Evolutionary conservation across 2,113 vertebrate species (phyloP).

Genomic region (Anguilla japonica): DNA sequence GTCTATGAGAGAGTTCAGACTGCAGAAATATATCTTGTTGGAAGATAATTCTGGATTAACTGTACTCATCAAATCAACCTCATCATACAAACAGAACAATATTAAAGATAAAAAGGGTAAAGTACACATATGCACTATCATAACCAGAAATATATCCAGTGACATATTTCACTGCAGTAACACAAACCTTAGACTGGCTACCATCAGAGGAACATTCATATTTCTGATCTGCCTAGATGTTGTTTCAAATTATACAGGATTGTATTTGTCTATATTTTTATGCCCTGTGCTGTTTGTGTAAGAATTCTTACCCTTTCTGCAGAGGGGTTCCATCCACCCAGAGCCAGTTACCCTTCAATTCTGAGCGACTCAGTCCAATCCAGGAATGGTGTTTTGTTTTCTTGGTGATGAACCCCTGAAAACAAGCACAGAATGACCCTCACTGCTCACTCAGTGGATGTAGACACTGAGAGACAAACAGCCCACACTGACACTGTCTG

Average conservation of each 20-base stretch:
- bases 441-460: neutral
- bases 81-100: neutral
- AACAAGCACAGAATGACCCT: conserved; percentile 1
- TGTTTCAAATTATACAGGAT: too few relatives aligned
- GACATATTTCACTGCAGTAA: too few relatives aligned
- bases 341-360: neutral
- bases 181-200: too few relatives aligned
- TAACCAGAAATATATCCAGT: neutral
- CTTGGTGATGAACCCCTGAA: neutral
- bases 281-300: too few relatives aligned
- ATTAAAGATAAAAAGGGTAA: too few relatives aligned
- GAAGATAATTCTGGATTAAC: neutral
- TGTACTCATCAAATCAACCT: neutral
- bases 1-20: neutral
- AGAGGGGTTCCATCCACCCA: conserved; percentile 24
- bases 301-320: neutral
- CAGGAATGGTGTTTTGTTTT: neutral
- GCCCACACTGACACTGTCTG: neutral
- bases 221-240: neutral
- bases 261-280: too few relatives aligned
- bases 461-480: neutral
- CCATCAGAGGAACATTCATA: too few relatives aligned
- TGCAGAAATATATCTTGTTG: neutral
- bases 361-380: conserved; percentile 15
- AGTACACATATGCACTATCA: too few relatives aligned